phyloP scores from a whole-genome alignment of 1,140 invertebrate species.

The Caenorhabditis briggsae region DNA sequence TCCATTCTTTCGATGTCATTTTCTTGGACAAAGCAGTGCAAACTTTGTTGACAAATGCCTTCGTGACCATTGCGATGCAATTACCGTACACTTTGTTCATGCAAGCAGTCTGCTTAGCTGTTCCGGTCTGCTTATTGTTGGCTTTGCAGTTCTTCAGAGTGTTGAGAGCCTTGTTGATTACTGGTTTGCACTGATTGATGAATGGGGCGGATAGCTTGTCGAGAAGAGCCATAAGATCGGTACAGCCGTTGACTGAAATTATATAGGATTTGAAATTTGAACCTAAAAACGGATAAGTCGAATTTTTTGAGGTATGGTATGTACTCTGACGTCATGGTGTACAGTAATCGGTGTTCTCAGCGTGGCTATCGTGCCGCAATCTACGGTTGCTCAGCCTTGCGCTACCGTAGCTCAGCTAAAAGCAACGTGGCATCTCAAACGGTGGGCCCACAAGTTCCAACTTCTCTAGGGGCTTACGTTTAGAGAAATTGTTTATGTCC shows the following conservation, averaged over 20 bases:
- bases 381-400: too few relatives aligned
- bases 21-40: not conserved
- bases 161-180: slow-evolving; percentile 11
- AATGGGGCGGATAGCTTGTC: not conserved
- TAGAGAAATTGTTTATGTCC: too few relatives aligned
- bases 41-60: not conserved
- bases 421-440: too few relatives aligned
- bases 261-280: not conserved
- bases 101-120: slow-evolving; percentile 15
- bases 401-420: too few relatives aligned
- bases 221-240: not conserved
- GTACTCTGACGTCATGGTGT: too few relatives aligned
- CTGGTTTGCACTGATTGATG: slow-evolving; percentile 5
- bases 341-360: too few relatives aligned
- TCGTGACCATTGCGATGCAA: slow-evolving; percentile 2
- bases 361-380: too few relatives aligned
- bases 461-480: too few relatives aligned
- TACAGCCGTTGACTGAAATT: not conserved
- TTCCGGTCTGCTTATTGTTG: slow-evolving; percentile 7
- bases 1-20: not conserved
- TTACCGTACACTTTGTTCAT: slow-evolving; percentile 17
- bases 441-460: too few relatives aligned
- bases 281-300: not conserved
- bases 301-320: too few relatives aligned
- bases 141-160: not conserved